A percentile compares a stretch with the other conserved stretches of the same genome.
phyloP scores from a whole-genome alignment of 2,113 vertebrate species.

The Neogale vison region DNA sequence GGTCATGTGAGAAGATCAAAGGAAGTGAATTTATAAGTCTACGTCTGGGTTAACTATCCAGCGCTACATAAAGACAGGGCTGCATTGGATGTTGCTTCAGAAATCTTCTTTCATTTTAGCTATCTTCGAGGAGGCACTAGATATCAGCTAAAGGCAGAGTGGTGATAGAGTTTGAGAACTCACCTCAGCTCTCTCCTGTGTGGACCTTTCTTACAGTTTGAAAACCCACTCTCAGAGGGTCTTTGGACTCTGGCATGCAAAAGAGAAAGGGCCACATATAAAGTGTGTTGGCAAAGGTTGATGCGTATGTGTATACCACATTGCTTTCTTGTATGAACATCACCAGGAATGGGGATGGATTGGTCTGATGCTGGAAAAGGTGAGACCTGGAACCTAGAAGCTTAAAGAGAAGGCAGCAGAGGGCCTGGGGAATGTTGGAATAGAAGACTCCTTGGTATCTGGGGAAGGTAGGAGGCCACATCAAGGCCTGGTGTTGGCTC shows the following conservation, averaged over 20 bases:
- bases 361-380: neutral
- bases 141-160: neutral
- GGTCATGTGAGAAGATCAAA: neutral
- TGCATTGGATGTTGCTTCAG: neutral
- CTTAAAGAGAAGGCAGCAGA: neutral
- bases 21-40: too few relatives aligned
- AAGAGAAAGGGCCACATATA: neutral
- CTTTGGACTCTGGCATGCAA: neutral
- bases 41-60: neutral
- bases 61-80: neutral
- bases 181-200: neutral
- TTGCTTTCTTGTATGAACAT: neutral
- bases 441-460: neutral
- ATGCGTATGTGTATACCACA: fast-evolving
- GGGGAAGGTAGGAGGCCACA: neutral
- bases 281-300: neutral
- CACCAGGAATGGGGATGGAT: neutral
- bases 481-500: neutral
- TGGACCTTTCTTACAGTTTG: neutral
- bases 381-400: neutral
- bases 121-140: neutral
- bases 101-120: neutral
- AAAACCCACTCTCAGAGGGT: neutral
- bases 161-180: neutral
- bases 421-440: neutral